Percentiles rank a stretch among this genome's conserved stretches.
Evolutionary conservation across 2,888 invertebrate genomes (phyloP).

Genomic region (Sisyra nigra): DNA sequence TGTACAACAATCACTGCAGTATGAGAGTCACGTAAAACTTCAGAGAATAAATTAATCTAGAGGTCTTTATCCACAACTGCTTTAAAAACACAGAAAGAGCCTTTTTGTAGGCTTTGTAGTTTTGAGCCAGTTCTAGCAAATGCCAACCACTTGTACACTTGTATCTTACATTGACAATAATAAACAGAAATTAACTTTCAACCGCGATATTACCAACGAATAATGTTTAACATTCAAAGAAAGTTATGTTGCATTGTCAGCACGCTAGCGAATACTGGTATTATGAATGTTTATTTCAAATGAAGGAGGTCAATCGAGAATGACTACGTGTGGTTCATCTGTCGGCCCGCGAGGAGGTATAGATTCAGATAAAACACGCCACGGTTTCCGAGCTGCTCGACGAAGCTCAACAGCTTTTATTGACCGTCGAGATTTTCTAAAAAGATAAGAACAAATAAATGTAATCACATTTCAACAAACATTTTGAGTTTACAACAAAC

Average conservation of each 20-base stretch:
- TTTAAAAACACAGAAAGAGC: too few species aligned
- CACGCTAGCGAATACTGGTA: too few species aligned
- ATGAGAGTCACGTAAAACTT: too few species aligned
- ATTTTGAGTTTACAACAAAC: conserved; percentile 39
- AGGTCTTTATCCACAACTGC: too few species aligned
- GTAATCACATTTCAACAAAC: neutral
- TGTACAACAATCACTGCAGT: too few species aligned
- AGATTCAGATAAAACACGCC: conserved; percentile 32
- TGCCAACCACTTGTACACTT: too few species aligned
- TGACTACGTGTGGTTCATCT: conserved; percentile 50
- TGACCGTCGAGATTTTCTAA: conserved; percentile 67
- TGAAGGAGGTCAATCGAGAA: conserved; percentile 46
- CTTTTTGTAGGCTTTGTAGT: too few species aligned
- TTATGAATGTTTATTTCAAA: too few species aligned
- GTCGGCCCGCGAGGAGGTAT: conserved; percentile 9
- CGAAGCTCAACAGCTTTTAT: conserved; percentile 64
- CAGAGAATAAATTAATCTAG: too few species aligned
- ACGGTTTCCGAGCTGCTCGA: conserved; percentile 74
- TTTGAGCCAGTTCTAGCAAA: too few species aligned
- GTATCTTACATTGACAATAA: conserved; percentile 1
- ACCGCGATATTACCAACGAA: too few species aligned
- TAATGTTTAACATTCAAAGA: neutral
- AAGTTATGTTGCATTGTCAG: neutral
- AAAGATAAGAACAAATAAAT: conserved; percentile 18
- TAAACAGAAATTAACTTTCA: neutral